Conservation (phyloP, 1,140 invertebrate genomes). For the Drosophila watanabei region DNA sequence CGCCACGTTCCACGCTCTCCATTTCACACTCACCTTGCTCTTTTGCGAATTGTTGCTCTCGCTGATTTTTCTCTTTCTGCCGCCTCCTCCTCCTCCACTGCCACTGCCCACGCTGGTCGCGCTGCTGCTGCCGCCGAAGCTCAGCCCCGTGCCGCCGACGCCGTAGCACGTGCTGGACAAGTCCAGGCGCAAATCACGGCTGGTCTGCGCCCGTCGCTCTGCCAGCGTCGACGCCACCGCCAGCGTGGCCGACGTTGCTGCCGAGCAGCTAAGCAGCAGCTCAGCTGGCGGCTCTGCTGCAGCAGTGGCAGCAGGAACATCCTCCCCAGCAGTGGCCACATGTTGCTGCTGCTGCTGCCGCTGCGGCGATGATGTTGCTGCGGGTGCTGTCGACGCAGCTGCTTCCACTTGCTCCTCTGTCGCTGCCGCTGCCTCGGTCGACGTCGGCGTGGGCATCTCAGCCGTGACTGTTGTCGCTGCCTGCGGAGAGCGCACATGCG, state of each 20-base stretch:
- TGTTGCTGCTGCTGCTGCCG: conserved; percentile 64
- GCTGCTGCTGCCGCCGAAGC: conserved; percentile 58
- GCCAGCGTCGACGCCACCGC: conserved; percentile 70
- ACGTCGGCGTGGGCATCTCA: conserved; percentile 54
- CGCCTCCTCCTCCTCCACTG: conserved; percentile 59
- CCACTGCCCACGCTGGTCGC: conserved; percentile 61
- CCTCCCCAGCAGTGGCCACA: conserved; percentile 49
- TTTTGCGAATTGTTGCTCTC: conserved; percentile 85
- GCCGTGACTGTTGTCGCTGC: conserved; percentile 53
- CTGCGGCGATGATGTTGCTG: conserved; percentile 34
- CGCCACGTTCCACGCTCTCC: background rate
- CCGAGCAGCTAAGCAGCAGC: conserved; percentile 44
- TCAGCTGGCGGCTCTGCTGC: conserved; percentile 25
- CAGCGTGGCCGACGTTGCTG: conserved; percentile 60
- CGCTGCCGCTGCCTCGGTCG: conserved; percentile 40
- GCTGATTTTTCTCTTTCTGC: conserved; percentile 86
- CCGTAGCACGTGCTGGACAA: conserved; percentile 79
- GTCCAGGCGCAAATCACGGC: conserved; percentile 77
- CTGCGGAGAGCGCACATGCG: conserved; percentile 74
- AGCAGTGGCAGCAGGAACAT: background rate
- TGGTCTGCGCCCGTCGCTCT: conserved; percentile 64
- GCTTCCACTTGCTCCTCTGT: conserved; percentile 59
- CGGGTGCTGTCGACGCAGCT: conserved; percentile 7
- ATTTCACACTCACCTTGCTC: conserved; percentile 70
- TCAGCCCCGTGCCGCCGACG: conserved; percentile 68